Evolutionary conservation across 2,888 invertebrate genomes (phyloP), one percentile per base, ranked within the genome.

Genomic region (Sthenelais limicola): DNA sequence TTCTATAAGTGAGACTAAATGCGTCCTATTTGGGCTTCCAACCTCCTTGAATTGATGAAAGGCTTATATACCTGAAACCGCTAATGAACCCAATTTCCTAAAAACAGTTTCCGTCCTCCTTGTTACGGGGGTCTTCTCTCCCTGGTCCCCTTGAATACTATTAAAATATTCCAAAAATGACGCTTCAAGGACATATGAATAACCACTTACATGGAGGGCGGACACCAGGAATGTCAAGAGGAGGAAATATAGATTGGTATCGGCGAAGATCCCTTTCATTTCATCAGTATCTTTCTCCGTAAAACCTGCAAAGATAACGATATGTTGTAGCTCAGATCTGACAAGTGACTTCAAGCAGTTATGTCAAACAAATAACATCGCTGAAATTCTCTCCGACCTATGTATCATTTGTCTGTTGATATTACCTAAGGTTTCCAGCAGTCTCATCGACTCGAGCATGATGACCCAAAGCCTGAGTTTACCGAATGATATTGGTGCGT

Each of bases 221-320:
- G 96, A 94, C 79, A 98, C 94, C 81, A 94, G 90, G 79, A 98
- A 92, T 1, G 98, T 98, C 71, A 94, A 92, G 79, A 94, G 93
- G 52, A 98, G 89, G 73, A 99, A 90, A 87, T 95, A 96, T 51
- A 98, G 90, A 87, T 97, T 98, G 0, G 97, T 98, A 83, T 98
- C 98, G 0, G 95, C 94, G 88, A 98, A 97, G 80, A 99, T 94
- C 68, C 95, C 94, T 88, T 98, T 98, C 0, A 97, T 93, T 90
- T 98, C 98, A 88, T 99, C 98, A 43, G 97, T 90, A 89, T 98
- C 98, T 86, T 97, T 97, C 74, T 93, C 93, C 47, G 93, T 93
- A 83, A 99, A 98, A 5, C 97, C 88, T 86, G 77, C 9, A 80
- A 77, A 43, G 5, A 28, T 43, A 35, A 54, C 28, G 26, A 51